Percentiles rank a stretch among this genome's conserved stretches.
phyloP scores from a whole-genome alignment of 2,888 invertebrate genomes.

The Molorchus minor region DNA sequence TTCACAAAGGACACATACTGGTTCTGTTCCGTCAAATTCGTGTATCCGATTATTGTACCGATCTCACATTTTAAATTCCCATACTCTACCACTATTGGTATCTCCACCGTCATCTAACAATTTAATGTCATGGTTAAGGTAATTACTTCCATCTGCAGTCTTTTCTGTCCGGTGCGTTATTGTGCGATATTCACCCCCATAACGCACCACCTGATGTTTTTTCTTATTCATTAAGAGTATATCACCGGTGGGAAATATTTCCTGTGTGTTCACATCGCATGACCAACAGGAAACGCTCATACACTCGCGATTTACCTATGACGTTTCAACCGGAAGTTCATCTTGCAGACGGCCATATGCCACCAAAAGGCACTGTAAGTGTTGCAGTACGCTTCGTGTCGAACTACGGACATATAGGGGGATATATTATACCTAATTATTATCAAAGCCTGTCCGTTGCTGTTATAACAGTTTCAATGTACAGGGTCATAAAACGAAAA shows the following conservation, averaged over 20 bases:
- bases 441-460: no score
- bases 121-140: background rate
- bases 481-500: no score
- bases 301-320: conserved; percentile 53
- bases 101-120: conserved; percentile 4
- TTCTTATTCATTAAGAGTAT: conserved; percentile 54
- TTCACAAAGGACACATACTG: no score
- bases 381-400: no score
- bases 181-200: conserved; percentile 30
- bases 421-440: no score
- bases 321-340: conserved; percentile 53
- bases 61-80: conserved; percentile 9
- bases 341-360: conserved; percentile 54
- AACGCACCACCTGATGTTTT: conserved; percentile 45
- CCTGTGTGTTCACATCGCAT: conserved; percentile 56
- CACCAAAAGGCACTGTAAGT: no score
- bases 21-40: no score
- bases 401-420: no score
- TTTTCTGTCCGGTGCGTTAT: conserved; percentile 15
- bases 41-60: no score
- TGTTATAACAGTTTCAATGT: no score
- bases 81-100: background rate
- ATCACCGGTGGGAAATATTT: conserved; percentile 44
- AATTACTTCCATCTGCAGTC: conserved; percentile 19
- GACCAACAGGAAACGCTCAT: conserved; percentile 57